Base-by-base conservation (phyloP, 2,113 vertebrate genomes). In the Myiozetetes cayanensis region DNA sequence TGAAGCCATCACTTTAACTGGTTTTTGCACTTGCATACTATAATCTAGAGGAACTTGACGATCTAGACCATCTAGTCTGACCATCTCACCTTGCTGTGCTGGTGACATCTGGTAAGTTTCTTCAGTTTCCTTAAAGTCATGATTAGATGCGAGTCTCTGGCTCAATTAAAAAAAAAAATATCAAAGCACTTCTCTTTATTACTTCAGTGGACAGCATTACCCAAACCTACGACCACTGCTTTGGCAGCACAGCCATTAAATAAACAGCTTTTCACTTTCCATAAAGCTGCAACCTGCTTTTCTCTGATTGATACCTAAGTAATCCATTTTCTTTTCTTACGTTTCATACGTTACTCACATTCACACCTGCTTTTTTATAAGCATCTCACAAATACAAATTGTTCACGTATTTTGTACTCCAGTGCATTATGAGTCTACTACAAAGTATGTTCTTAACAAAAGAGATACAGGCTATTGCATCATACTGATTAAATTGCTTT, bases 371-470 rank as follows among this genome's bases (percentile, higher is more conserved):
- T 44, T 92, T 79, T 52, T 28, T 31, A 9, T 7, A 71, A 66
- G 21, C 21, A 62, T 28, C 43, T 46, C 71, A 53, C n/a, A 33
- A 59, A 12, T 22, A 39, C 16, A 77, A 78, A 19, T 33, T 24
- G 0, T n/a, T 33, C 2, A 2, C 11, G 8, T n/a, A 53, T 67
- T 72, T 66, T 47, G 20, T 18, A 74, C 35, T 75, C 53, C n/a
- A 22, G 9, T 27, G 5, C 4, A 3, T 53, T 3, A 0, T 1
- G 13, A 85, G 14, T 28, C 35, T 50, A 37, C 8, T 62, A 39
- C 24, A 81, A 81, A 10, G 15, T 1, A 4, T 14, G 8, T 8
- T 62, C 39, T 37, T 28, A 39, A 61, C 18, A 39, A 61, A 19
- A 63, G 4, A 3, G 3, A 67, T 22, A 78, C 4, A 24, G 49